Evolutionary conservation across 2,113 vertebrate species (phyloP).

Genomic region (Saccopteryx leptura): DNA sequence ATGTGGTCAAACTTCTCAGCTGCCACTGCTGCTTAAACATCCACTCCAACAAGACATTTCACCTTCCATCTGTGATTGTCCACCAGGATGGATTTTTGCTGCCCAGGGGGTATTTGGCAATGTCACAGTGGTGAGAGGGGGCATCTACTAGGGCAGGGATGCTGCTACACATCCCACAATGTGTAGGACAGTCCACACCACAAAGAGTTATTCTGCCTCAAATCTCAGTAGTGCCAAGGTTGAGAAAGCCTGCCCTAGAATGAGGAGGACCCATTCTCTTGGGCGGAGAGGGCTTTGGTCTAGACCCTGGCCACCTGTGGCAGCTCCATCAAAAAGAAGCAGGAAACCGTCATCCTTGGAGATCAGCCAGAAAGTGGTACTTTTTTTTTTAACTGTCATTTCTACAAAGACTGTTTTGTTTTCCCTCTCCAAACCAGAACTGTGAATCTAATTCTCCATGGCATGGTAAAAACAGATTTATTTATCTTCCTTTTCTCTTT

Average conservation of each 20-base stretch:
- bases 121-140: not conserved
- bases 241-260: constrained; percentile 77
- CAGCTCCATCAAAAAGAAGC: constrained; percentile 89
- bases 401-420: constrained; percentile 80
- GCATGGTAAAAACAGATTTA: constrained; percentile 54
- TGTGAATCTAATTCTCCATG: constrained; percentile 60
- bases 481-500: not conserved
- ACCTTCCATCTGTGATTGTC: not conserved
- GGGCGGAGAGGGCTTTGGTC: constrained; percentile 89
- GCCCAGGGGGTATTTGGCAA: not conserved
- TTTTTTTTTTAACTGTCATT: constrained; percentile 65
- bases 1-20: constrained; percentile 93
- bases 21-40: constrained; percentile 94
- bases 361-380: constrained; percentile 80
- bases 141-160: not conserved
- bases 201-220: not conserved
- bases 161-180: not conserved
- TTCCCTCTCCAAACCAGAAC: constrained; percentile 73
- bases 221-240: not conserved
- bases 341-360: constrained; percentile 82
- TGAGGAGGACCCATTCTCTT: constrained; percentile 85
- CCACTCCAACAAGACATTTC: constrained; percentile 90
- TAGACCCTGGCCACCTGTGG: constrained; percentile 89
- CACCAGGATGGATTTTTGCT: not conserved
- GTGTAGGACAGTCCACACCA: not conserved